phyloP scores from a whole-genome alignment of 2,888 invertebrate genomes.

The Apodemia mormo region DNA sequence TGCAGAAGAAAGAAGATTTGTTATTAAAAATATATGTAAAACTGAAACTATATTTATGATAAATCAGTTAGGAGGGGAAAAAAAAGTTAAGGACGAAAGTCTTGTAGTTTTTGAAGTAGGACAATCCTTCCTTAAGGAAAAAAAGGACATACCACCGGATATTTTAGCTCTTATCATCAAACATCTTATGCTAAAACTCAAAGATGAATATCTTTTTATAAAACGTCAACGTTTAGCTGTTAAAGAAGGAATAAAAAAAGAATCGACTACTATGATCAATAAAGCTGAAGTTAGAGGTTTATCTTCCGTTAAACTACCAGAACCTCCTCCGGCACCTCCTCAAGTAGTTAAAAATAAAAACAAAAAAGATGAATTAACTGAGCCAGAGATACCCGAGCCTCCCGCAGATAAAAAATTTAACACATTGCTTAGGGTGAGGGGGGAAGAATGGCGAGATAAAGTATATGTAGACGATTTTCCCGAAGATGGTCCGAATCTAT shows the following conservation, averaged over 20 bases:
- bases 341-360: slow-evolving; percentile 39
- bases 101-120: slow-evolving; percentile 70
- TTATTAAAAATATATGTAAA: slow-evolving; percentile 72
- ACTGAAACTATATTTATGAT: slow-evolving; percentile 75
- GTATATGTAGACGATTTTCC: slow-evolving; percentile 79
- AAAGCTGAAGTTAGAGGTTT: slow-evolving; percentile 59
- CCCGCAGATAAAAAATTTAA: slow-evolving; percentile 69
- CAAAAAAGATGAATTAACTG: background rate
- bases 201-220: slow-evolving; percentile 68
- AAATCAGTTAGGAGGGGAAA: slow-evolving; percentile 70
- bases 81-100: slow-evolving; percentile 66
- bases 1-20: slow-evolving; percentile 66
- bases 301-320: slow-evolving; percentile 47
- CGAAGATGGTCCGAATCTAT: slow-evolving; percentile 75
- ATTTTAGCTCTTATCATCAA: slow-evolving; percentile 67
- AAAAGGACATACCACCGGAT: slow-evolving; percentile 66
- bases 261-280: slow-evolving; percentile 64
- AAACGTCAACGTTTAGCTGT: slow-evolving; percentile 62
- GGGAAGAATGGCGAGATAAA: slow-evolving; percentile 80
- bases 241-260: slow-evolving; percentile 60
- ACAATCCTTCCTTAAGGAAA: slow-evolving; percentile 62
- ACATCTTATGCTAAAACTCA: slow-evolving; percentile 69
- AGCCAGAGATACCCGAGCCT: slow-evolving; percentile 40
- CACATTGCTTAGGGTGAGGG: slow-evolving; percentile 70
- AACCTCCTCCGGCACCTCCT: slow-evolving; percentile 40